Evolutionary conservation across 2,888 invertebrate genomes (phyloP), one percentile per base, ranked within the genome.

Genomic region (Electrophaes corylata): DNA sequence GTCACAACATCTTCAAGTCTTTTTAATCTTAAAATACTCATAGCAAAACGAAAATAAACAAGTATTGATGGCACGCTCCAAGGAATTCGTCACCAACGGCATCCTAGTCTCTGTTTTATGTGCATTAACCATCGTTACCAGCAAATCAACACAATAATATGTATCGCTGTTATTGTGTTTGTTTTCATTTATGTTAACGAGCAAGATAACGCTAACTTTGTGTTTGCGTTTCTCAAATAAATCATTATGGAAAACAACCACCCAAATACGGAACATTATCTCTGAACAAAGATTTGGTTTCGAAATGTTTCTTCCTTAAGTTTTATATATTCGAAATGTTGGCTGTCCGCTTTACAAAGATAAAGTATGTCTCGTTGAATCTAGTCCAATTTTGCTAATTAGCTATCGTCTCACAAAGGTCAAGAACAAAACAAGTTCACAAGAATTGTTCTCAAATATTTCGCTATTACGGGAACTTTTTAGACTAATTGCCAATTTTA

Each of bases 361-460:
- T 43, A 1, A 16, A 37, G 2, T 37, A 37, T 35, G 35, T 41
- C 40, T 1, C 11, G n/a, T 40, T 16, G 23, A 20, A 20, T 52
- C n/a, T 39, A 48, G 45, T 12, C 19, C 10, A 37, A 37, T 54
- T 29, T 40, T 11, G 29, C 41, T 59, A 54, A 59, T 54, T 50
- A 54, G 23, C 26, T 29, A 29, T 54, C 46, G n/a, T 29, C 44
- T 40, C 33, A 4, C 31, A 35, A 54, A 60, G 37, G 43, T 55
- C 39, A 47, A 43, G 43, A 51, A 47, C 19, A 49, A 44, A 45
- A 43, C 33, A 39, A 55, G 12, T 59, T 41, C 50, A 35, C 20
- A 45, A 33, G 31, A 47, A 55, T 43, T 46, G 59, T 59, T 51
- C 44, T n/a, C 35, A 19, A 40, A 54, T 48, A 43, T 51, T 51